These are phyloP conservation scores for Cydia strobilella DNA, from an alignment of 1,140 invertebrate species.

Conservation along the genomic window DNA sequence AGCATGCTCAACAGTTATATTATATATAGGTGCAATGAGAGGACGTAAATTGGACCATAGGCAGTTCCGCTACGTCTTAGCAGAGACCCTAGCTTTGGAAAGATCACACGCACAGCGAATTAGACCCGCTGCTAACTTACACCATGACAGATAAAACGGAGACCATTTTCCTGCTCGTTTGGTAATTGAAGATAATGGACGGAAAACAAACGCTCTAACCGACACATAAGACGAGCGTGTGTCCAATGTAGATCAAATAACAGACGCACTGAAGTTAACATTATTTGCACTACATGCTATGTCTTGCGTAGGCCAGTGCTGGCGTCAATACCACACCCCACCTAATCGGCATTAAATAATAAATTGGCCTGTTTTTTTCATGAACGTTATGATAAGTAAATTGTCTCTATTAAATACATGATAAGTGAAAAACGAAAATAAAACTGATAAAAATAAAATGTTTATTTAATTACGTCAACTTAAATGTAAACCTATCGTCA, in stretches of 20 bases:
- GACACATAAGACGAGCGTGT: no score
- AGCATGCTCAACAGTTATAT: constrained; percentile 28
- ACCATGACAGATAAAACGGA: not conserved
- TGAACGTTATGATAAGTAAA: not conserved
- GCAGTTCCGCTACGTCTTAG: constrained; percentile 3
- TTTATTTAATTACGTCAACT: not conserved
- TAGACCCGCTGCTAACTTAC: no score
- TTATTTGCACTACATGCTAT: not conserved
- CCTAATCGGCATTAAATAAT: not conserved
- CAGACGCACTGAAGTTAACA: not conserved
- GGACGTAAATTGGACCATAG: constrained; percentile 14
- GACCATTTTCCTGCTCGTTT: not conserved
- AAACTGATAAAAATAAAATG: not conserved
- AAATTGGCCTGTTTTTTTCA: not conserved
- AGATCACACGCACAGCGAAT: not conserved
- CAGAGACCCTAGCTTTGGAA: not conserved
- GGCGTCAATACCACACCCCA: not conserved
- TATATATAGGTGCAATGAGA: not conserved
- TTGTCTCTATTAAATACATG: not conserved
- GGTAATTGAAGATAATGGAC: not conserved
- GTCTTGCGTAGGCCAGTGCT: not conserved
- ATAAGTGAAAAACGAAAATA: not conserved
- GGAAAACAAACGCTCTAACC: no score
- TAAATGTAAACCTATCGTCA: not conserved
- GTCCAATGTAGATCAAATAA: not conserved